Evolutionary conservation across 2,797 vertebrate species (phyloP).

Genomic region (Mastacembelus armatus): DNA sequence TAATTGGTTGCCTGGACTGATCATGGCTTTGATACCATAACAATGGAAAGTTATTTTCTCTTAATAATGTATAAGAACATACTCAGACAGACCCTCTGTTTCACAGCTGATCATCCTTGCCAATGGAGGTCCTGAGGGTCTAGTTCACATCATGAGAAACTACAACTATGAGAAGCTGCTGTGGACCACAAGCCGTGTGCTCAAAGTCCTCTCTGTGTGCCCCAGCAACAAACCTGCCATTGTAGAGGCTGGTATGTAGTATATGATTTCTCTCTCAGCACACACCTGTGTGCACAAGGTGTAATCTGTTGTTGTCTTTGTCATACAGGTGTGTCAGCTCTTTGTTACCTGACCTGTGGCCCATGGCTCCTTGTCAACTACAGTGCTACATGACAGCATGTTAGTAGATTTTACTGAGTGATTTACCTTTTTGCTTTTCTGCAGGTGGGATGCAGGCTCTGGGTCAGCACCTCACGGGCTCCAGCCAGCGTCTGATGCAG

Average conservation of each 20-base stretch:
- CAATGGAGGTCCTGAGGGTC: conserved; percentile 93
- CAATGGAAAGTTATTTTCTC: neutral
- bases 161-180: conserved; percentile 97
- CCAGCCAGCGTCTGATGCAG: conserved; percentile 92
- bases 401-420: conserved; percentile 34
- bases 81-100: conserved; percentile 3
- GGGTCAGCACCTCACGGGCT: conserved; percentile 92
- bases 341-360: conserved; percentile 10
- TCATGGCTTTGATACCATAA: neutral
- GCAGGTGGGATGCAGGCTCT: conserved; percentile 97
- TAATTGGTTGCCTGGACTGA: conserved; percentile 10
- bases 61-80: neutral
- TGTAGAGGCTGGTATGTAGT: conserved; percentile 93
- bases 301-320: too few relatives aligned
- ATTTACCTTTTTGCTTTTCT: conserved; percentile 15
- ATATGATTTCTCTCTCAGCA: conserved; percentile 2
- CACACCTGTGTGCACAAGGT: conserved; percentile 34
- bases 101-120: conserved; percentile 93
- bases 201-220: conserved; percentile 98
- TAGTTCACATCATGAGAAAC: conserved; percentile 97
- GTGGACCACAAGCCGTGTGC: conserved; percentile 98
- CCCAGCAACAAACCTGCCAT: conserved; percentile 98
- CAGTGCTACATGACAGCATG: neutral
- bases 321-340: conserved; percentile 57
- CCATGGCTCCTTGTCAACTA: conserved; percentile 2